Evolutionary conservation across 2,113 vertebrate genomes (phyloP), one percentile per base, ranked within the genome.

Genomic region (Saiga tatarica): DNA sequence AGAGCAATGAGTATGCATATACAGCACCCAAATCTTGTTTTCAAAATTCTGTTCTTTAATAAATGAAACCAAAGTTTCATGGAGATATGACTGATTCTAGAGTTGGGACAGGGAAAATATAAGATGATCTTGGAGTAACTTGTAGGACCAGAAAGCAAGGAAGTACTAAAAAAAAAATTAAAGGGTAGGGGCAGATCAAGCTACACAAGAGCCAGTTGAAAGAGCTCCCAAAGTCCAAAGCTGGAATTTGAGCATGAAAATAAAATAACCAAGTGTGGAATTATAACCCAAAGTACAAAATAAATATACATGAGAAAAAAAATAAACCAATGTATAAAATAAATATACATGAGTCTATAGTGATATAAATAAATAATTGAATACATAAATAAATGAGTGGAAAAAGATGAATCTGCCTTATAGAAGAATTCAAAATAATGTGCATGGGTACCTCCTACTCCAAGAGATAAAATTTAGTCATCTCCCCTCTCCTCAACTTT

Each of bases 281-380:
- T 64, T 91, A 88, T 52, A 95, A 60, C 42, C 84, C 39, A 57
- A 59, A 25, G 53, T 47, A 83, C 39, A 87, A 94, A 89, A 82
- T 90, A 78, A 95, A 85, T 85, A 45, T 62, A 71, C 5, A 57
- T 26, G 47, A 92, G 39, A 78, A n/a, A 93, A n/a, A 93, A 88
- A 50, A 57, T 33, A 95, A 92, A 25, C n/a, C 53, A 90, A 28
- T 33, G 4, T 91, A 6, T 67, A 71, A 96, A 92, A 85, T 53
- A 94, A 91, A 76, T 60, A 82, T 64, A 25, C 30, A 78, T 28
- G 19, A 78, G 42, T 81, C 23, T 19, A 62, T 8, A 84, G 42
- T 52, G 36, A 45, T 11, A 89, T 30, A 84, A 95, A 90, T 93
- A 89, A 79, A 94, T 91, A 79, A 91, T 30, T 55, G 55, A 87